phyloP scores from a whole-genome alignment of 2,888 invertebrate species.

The Epinotia demarniana region DNA sequence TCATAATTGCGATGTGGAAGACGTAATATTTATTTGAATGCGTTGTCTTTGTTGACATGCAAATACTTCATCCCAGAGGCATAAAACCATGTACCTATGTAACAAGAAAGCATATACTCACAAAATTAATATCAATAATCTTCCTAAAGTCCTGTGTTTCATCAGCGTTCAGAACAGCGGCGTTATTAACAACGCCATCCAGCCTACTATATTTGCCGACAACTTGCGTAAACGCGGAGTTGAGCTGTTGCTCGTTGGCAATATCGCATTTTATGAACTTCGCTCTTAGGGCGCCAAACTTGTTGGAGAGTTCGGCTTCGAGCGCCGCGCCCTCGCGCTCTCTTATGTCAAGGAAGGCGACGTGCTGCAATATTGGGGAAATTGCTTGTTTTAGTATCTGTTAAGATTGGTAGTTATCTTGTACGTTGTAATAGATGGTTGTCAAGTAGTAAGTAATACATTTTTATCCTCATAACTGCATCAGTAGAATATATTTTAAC shows the following conservation, averaged over 20 bases:
- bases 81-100: no score
- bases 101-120: slow-evolving; percentile 55
- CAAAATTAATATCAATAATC: slow-evolving; percentile 75
- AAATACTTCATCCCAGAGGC: not conserved
- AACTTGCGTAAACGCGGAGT: slow-evolving; percentile 67
- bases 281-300: slow-evolving; percentile 73
- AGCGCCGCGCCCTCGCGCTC: slow-evolving; percentile 68
- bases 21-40: not conserved
- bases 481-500: not conserved
- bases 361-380: slow-evolving; percentile 65
- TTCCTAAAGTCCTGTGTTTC: slow-evolving; percentile 56
- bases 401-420: slow-evolving; percentile 6
- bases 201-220: slow-evolving; percentile 72
- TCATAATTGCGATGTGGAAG: not conserved
- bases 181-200: slow-evolving; percentile 74
- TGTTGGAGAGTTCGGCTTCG: slow-evolving; percentile 66
- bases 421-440: not conserved
- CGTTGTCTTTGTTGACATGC: not conserved
- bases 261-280: slow-evolving; percentile 80
- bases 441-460: not conserved
- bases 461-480: not conserved
- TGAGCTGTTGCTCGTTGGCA: slow-evolving; percentile 65
- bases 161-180: slow-evolving; percentile 64
- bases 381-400: slow-evolving; percentile 34
- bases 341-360: slow-evolving; percentile 72